Percentiles rank a stretch among this genome's conserved stretches.
Conservation (phyloP, 2,888 invertebrate genomes). For the Cephonodes hylas region DNA sequence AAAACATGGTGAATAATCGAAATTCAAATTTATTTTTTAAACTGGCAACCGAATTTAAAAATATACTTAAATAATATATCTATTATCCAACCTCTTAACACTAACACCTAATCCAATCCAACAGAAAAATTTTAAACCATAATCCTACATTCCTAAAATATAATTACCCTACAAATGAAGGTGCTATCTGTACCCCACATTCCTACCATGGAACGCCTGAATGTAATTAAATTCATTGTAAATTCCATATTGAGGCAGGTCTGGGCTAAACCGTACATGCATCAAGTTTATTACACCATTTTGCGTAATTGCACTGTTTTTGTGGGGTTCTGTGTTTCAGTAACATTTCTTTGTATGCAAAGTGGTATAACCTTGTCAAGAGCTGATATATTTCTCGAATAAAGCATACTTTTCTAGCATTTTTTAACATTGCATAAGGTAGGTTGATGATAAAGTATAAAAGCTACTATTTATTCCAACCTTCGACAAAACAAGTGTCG, state of each 20-base stretch:
- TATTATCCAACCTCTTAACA: too few species aligned
- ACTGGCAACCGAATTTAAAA: too few species aligned
- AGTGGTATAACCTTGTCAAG: neutral
- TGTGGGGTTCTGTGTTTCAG: neutral
- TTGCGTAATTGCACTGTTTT: neutral
- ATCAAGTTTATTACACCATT: neutral
- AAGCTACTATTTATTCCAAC: too few species aligned
- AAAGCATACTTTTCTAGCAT: too few species aligned
- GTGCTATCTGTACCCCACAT: conserved; percentile 50
- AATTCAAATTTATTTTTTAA: too few species aligned
- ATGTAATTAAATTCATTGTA: conserved; percentile 40
- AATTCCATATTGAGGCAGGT: conserved; percentile 39
- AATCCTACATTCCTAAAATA: neutral
- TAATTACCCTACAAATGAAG: conserved; percentile 47
- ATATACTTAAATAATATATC: too few species aligned
- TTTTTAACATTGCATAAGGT: too few species aligned
- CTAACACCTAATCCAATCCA: too few species aligned
- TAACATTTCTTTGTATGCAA: neutral
- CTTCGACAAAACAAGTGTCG: too few species aligned
- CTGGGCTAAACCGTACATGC: conserved; percentile 17
- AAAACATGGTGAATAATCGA: too few species aligned
- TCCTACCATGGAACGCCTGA: conserved; percentile 34
- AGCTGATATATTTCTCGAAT: neutral
- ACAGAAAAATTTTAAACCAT: neutral
- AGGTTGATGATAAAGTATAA: too few species aligned